Base-by-base conservation (phyloP, 1,140 invertebrate genomes). In the Oscheius sp. region DNA sequence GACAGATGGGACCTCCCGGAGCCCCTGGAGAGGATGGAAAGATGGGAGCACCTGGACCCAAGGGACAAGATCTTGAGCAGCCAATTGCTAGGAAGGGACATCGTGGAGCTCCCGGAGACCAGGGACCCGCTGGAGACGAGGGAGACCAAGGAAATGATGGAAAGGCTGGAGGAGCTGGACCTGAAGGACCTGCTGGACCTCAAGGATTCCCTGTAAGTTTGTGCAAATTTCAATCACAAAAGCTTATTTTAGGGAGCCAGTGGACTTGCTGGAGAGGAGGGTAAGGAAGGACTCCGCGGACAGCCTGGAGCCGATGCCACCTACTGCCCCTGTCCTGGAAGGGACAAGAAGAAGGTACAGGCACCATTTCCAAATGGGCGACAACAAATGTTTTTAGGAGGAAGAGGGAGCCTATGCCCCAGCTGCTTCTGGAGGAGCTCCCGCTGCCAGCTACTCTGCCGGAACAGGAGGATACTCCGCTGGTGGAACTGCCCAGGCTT, bases 101-200 rank as follows among this genome's bases (percentile, higher is more conserved):
- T 29, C 66, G 68, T 62, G 74, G 74, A 55, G 64, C 74, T 59
- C 49, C 74, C 4, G 74, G 74, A 65, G 74, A 76, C 28, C 52
- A 65, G 46, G 74, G 74, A 66, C 61, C 55, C 4, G 18, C 69
- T 18, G 74, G 74, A 72, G 31, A 32, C 29, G 74, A 74, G 49
- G 74, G 49, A 55, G 62, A 65, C n/a, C 38, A 49, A 31, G 74
- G 74, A 58, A 67, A 76, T 10, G 74, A 76, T 35, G 74, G 74
- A 59, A 62, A 62, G 36, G 31, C 32, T 61, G 79, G 79, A 69
- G 34, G 65, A n/a, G 52, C 66, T 63, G 79, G 79, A 61, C 49
- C 68, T 61, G 4, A 15, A 55, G 49, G 49, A 23, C 7, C 23
- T 13, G 15, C 7, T 55, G 49, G 49, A 55, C 58, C 0, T 68